Conservation (phyloP, 2,888 invertebrate species). For the Beris chalybata region DNA sequence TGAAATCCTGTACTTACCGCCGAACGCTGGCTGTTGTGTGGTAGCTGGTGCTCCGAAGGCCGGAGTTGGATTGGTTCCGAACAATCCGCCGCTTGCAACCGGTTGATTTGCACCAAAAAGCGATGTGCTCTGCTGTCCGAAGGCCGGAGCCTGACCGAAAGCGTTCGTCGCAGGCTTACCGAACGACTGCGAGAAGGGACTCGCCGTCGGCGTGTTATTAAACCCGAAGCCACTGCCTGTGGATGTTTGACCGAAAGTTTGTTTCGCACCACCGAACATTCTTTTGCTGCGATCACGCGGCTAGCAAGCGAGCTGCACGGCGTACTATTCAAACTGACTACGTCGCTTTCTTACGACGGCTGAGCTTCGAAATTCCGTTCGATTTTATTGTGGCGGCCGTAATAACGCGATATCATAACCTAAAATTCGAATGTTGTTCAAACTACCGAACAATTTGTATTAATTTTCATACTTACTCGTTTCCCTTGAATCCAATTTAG, state of each 20-base stretch:
- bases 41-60: constrained; percentile 68
- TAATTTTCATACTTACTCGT: too few relatives aligned
- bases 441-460: too few relatives aligned
- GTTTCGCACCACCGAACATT: constrained; percentile 48
- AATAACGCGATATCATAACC: constrained; percentile 21
- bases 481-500: too few relatives aligned
- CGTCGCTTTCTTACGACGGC: background rate
- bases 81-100: constrained; percentile 61
- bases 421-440: background rate
- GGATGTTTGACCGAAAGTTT: constrained; percentile 57
- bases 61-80: constrained; percentile 65
- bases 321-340: too few relatives aligned
- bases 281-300: background rate
- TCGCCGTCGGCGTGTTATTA: constrained; percentile 48
- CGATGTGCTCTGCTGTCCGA: constrained; percentile 62
- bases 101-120: constrained; percentile 63
- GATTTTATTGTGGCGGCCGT: background rate
- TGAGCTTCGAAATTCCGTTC: background rate
- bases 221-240: constrained; percentile 50
- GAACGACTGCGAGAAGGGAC: constrained; percentile 59
- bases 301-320: too few relatives aligned
- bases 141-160: constrained; percentile 70
- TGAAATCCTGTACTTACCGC: constrained; percentile 47
- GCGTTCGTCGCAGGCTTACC: constrained; percentile 64
- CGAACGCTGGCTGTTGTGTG: constrained; percentile 49